Evolutionary conservation across 2,888 invertebrate genomes (phyloP), one percentile per base, ranked within the genome.

Genomic region (Hipparchia sbordonii): DNA sequence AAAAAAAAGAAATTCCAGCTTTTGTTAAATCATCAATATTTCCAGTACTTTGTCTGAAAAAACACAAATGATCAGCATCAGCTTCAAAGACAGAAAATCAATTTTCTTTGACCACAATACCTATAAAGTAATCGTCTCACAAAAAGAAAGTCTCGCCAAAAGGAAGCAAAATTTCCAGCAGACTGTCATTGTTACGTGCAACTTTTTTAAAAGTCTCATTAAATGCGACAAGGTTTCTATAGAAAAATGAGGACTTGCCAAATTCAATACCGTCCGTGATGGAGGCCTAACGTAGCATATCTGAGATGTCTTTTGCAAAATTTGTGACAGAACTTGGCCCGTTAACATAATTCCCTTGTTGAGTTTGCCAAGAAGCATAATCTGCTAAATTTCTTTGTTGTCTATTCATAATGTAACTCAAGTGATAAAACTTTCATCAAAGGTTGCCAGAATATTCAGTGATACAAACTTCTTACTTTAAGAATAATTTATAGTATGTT

Each of bases 241-340:
- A 69, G 67, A 71, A 66, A 73, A 71, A 73, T 70, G 69, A 70
- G 67, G 66, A 59, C 71, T 72, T 75, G 73, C 73, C 73, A 73
- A 73, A 69, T 63, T 67, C 60, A 52, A 66, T 70, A 54, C 70
- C 52, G 56, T 39, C 63, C 62, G 23, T 54, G 63, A 73, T 71
- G 62, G 48, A 61, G 57, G 62, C 62, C 57, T 56, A 65, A 62
- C 67, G 71, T 75, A 57, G 67, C 72, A 68, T 70, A 69, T 63
- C 67, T 73, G 72, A 72, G 74, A 73, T 72, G 72, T 61, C 67
- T 72, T 72, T 72, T 70, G 63, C 33, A 51, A 75, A 69, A 72
- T 75, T 72, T 73, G 73, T 65, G 74, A 73, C 72, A 57, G 56
- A 75, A 72, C 71, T 77, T 77, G 72, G 73, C 71, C 71, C 70